phyloP scores from a whole-genome alignment of 2,797 vertebrate genomes.

The Botia kubotai region DNA sequence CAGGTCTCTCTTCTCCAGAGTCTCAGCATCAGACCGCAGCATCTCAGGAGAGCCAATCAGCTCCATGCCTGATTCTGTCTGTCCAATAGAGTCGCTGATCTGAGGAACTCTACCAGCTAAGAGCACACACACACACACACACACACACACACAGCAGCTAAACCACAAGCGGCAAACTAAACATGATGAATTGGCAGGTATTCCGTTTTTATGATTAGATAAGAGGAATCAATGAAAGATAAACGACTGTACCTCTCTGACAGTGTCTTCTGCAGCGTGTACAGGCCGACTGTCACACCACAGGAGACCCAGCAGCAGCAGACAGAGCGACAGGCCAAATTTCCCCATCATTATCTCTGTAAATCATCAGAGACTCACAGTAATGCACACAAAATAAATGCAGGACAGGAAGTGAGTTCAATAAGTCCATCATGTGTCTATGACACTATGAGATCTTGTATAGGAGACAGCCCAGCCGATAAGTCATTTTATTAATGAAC shows the following conservation, averaged over 20 bases:
- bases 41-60: constrained; percentile 2
- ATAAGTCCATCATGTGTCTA: neutral
- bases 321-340: constrained; percentile 21
- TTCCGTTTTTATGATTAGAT: constrained; percentile 18
- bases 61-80: constrained; percentile 2
- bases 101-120: constrained; percentile 39
- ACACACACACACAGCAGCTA: neutral
- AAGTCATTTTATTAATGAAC: too few species aligned
- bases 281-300: constrained; percentile 33
- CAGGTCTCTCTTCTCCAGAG: constrained; percentile 50
- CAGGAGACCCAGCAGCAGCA: constrained; percentile 40
- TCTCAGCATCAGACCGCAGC: constrained; percentile 12
- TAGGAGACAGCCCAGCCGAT: too few species aligned
- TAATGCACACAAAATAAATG: neutral
- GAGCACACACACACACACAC: constrained; percentile 1
- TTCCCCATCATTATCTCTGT: constrained; percentile 36
- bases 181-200: neutral
- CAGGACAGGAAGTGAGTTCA: neutral
- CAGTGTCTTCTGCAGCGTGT: constrained; percentile 13
- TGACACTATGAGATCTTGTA: neutral
- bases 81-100: neutral
- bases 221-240: neutral
- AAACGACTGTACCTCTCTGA: constrained; percentile 28
- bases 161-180: neutral
- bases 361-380: neutral